Evolutionary conservation across 2,888 invertebrate genomes (phyloP), one percentile per base, ranked within the genome.

Genomic region (Sialis lutaria): DNA sequence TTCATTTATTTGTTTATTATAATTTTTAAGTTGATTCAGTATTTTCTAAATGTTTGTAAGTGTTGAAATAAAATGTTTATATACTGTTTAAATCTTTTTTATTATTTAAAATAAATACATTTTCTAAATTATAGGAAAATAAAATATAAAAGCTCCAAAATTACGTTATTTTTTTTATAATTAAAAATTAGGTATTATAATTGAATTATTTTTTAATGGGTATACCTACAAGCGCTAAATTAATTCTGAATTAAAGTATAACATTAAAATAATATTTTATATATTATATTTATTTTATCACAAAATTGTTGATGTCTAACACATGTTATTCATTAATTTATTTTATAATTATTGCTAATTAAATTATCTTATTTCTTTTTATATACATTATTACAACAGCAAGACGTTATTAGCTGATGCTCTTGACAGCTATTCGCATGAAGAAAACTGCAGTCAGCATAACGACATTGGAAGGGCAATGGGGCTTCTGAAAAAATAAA

Each of bases 361-460:
- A 35, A 4, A 35, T 42, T 5, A 7, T 13, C 30, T 7, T 42
- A 22, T 9, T 30, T 42, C 22, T 13, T 30, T 13, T 31, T 50
- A 42, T 40, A 53, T 41, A 42, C 44, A 45, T 54, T 57, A 8
- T 57, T 60, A 57, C 85, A 85, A 59, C 85, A 85, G 59, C 85
- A 85, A 50, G 72, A 73, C 8, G 79, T 75, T 54, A 85, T 84
- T 45, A 85, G 66, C 52, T 74, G 64, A 60, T 81, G 79, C 57
- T 85, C 85, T 48, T 73, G 66, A 58, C 85, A 85, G 12, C 77
- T 73, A 63, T 84, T 85, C 39, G 85, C 78, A 60, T 83, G 78
- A 4, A 85, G 68, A 61, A 77, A 79, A 55, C 73, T 73, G 64
- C 85, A 85, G 62, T 83, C 78, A 0, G 75, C 70, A 54, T 72